Evolutionary conservation across 2,888 invertebrate genomes (phyloP).

Genomic region (Himalopsyche kuldschensis): DNA sequence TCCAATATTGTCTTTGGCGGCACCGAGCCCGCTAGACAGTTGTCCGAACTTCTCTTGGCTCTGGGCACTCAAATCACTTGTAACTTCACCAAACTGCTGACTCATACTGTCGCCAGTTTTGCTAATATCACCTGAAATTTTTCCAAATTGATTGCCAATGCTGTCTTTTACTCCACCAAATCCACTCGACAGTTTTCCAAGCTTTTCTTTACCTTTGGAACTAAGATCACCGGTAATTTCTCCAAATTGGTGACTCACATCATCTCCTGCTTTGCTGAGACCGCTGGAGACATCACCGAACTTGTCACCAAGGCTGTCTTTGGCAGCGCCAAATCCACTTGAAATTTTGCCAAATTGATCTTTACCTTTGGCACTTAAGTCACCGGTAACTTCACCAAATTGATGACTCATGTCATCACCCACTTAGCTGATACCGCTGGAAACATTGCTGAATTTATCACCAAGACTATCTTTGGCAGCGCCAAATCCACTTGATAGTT

Average conservation of each 20-base stretch:
- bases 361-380: constrained; percentile 40
- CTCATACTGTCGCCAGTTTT: not conserved
- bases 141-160: not conserved
- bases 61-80: not conserved
- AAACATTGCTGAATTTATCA: not conserved
- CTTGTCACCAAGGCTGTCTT: not conserved
- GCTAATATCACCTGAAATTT: not conserved
- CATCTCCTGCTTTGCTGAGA: not conserved
- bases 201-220: not conserved
- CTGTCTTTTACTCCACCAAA: not conserved
- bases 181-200: not conserved
- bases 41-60: constrained; percentile 42
- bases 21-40: constrained; percentile 44
- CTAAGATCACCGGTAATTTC: not conserved
- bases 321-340: constrained; percentile 43
- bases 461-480: constrained; percentile 1
- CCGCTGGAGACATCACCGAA: not conserved
- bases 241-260: not conserved
- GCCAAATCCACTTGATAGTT: constrained; percentile 9
- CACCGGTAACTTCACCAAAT: constrained; percentile 43
- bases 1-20: constrained; percentile 43
- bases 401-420: constrained; percentile 44
- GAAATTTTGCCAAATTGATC: constrained; percentile 45
- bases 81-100: not conserved
- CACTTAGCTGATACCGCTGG: not conserved